Percentiles rank a stretch among this genome's conserved stretches.
phyloP scores from a whole-genome alignment of 2,113 vertebrate genomes.

The Tringa solitaria region DNA sequence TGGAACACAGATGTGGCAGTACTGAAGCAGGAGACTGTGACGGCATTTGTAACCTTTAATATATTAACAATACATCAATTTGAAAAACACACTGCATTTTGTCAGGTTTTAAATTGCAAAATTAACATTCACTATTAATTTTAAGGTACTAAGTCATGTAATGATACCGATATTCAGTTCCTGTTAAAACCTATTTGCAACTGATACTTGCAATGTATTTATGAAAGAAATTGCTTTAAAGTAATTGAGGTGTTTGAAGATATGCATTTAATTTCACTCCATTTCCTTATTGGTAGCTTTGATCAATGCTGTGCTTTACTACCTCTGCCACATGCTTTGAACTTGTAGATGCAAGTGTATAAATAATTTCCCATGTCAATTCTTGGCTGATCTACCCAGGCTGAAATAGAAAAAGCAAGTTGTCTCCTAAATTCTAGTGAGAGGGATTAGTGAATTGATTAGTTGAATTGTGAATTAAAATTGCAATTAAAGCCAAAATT shows the following conservation, averaged over 20 bases:
- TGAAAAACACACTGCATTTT: not conserved
- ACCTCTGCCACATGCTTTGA: constrained; percentile 13
- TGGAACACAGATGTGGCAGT: not conserved
- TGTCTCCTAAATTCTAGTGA: constrained; percentile 14
- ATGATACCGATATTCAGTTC: not conserved
- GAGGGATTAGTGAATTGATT: constrained; percentile 41
- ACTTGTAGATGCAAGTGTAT: not conserved
- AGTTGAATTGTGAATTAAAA: constrained; percentile 54
- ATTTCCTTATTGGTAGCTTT: constrained; percentile 9
- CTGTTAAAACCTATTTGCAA: not conserved
- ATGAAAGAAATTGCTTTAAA: not conserved
- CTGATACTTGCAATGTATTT: not conserved
- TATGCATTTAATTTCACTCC: not conserved
- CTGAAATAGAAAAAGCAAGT: constrained; percentile 11
- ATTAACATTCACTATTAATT: not conserved
- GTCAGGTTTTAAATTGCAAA: not conserved
- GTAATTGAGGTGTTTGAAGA: not conserved
- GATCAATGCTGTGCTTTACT: constrained; percentile 23
- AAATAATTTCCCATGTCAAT: constrained; percentile 35
- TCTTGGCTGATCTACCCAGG: not conserved
- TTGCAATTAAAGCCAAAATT: constrained; percentile 17
- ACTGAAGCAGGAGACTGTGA: no score
- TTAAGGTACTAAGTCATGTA: not conserved
- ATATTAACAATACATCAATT: not conserved
- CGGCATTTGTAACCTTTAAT: not conserved